Conservation (phyloP, 2,113 vertebrate genomes). For the Tylochromis polylepis region DNA sequence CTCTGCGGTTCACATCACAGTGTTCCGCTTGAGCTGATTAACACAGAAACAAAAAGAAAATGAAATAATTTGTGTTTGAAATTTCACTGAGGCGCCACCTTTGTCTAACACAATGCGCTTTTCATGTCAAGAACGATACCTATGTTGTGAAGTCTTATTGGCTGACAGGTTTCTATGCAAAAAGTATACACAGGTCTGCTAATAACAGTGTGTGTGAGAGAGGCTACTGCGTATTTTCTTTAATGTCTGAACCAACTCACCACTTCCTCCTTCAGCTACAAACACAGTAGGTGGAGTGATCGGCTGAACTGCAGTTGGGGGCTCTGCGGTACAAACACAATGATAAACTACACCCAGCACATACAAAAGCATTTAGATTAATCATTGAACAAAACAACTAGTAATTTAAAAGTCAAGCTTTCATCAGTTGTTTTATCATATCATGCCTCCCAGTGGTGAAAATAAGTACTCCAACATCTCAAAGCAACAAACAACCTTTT, state of each 20-base stretch:
- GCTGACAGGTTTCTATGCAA: not conserved
- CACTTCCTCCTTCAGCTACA: conserved; percentile 43
- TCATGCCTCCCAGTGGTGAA: not conserved
- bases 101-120: not conserved
- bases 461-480: not conserved
- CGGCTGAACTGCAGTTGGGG: conserved; percentile 15
- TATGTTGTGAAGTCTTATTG: not conserved
- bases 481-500: not conserved
- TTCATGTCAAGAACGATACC: not conserved
- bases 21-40: conserved; percentile 9
- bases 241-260: conserved; percentile 44
- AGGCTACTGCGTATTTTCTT: not conserved
- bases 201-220: not conserved
- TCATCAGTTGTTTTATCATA: not conserved
- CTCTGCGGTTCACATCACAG: not conserved
- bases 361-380: not conserved
- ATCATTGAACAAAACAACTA: not conserved
- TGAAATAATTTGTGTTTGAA: not conserved
- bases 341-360: not conserved
- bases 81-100: fast-evolving
- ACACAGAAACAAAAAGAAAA: not conserved
- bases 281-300: conserved; percentile 4
- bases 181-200: not conserved
- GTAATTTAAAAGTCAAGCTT: not conserved
- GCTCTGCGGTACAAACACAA: conserved; percentile 46